These are phyloP conservation scores for Apostichopus parvimensis DNA, from an alignment of 35 echinoderm and acorn worm species.

Conservation along the genomic window DNA sequence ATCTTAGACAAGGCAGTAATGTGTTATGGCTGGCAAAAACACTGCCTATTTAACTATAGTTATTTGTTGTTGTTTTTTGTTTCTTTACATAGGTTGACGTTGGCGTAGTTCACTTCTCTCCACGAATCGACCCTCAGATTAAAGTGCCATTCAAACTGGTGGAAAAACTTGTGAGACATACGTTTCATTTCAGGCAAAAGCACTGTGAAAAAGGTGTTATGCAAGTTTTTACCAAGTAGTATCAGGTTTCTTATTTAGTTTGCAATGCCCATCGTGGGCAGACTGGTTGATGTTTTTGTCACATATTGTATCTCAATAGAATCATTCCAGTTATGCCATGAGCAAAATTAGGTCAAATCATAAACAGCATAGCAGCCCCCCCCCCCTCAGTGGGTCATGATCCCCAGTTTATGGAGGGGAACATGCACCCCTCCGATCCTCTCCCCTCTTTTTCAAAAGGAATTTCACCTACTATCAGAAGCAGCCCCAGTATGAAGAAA, in stretches of 20 bases:
- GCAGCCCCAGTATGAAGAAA: no score
- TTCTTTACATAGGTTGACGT: conserved; percentile 73
- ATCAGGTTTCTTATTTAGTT: neutral
- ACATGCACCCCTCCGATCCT: no score
- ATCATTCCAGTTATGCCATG: neutral
- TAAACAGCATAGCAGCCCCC: no score
- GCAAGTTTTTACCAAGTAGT: conserved; percentile 60
- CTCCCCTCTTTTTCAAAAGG: no score
- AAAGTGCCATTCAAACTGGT: conserved; percentile 82
- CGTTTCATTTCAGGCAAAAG: conserved; percentile 92
- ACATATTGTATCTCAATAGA: neutral
- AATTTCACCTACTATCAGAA: no score
- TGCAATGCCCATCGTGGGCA: neutral
- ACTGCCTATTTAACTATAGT: no score
- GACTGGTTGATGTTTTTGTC: neutral
- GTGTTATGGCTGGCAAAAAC: no score
- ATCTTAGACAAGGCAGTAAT: no score
- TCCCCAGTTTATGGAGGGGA: no score
- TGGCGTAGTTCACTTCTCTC: conserved; percentile 87
- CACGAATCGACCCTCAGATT: conserved; percentile 70
- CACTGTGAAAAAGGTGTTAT: conserved; percentile 86
- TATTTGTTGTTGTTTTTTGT: neutral
- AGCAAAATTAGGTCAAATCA: neutral
- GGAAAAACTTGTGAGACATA: conserved; percentile 85
- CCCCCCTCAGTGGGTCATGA: no score